A percentile compares a stretch with the other conserved stretches of the same genome.
Conservation (phyloP, 2,113 vertebrate genomes). For the Athene noctua region DNA sequence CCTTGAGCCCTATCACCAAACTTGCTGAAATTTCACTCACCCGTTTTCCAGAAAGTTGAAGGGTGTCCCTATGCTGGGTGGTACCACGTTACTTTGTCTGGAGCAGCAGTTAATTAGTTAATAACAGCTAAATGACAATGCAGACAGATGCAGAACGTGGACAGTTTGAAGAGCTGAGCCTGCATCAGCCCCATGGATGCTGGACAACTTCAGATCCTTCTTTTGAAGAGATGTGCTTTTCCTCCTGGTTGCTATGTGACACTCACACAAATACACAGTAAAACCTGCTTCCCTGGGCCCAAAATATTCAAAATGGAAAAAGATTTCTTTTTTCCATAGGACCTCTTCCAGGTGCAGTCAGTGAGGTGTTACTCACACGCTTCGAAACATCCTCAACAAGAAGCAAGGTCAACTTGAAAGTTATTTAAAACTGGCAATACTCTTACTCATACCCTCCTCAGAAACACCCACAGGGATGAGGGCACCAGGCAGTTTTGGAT, state of each 20-base stretch:
- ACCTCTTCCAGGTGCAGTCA: background rate
- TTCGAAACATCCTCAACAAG: background rate
- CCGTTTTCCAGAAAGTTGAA: background rate
- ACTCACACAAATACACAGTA: background rate
- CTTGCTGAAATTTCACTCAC: background rate
- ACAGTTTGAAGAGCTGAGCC: background rate
- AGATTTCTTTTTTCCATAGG: background rate
- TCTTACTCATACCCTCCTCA: background rate
- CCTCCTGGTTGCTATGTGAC: slow-evolving; percentile 31
- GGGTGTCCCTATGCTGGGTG: background rate
- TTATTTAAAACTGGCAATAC: background rate
- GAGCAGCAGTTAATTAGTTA: background rate
- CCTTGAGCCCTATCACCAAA: background rate
- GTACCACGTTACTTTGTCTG: background rate
- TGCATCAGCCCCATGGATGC: background rate
- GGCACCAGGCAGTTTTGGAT: background rate
- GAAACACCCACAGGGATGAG: background rate
- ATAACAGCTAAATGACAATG: background rate
- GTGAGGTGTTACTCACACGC: accelerated
- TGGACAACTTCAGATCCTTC: background rate
- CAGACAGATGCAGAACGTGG: background rate
- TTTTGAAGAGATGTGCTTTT: background rate
- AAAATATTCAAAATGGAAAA: background rate
- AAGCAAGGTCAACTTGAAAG: background rate
- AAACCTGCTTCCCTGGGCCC: background rate